phyloP scores from a whole-genome alignment of 2,797 vertebrate species.

The Acridotheres tristis region DNA sequence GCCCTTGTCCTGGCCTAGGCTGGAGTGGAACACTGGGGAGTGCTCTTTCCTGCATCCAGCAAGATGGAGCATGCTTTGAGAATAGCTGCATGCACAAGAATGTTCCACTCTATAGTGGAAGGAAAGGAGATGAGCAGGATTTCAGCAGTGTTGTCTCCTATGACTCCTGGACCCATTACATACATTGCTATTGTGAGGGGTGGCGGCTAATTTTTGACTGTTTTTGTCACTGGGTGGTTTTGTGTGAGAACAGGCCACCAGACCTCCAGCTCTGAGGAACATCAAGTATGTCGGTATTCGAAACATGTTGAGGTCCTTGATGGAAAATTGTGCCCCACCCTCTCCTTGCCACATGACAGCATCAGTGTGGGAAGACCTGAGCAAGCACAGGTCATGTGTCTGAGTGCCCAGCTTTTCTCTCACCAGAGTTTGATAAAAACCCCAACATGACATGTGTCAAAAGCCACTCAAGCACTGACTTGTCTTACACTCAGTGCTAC shows the following conservation, averaged over 20 bases:
- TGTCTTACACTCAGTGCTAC: background rate
- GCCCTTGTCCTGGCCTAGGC: background rate
- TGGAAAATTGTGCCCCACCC: background rate
- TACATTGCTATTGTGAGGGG: fast-evolving
- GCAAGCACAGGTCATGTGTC: fast-evolving
- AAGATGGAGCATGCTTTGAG: background rate
- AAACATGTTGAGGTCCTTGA: background rate
- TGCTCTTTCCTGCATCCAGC: background rate
- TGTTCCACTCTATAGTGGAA: background rate
- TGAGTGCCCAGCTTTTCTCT: background rate
- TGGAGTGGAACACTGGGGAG: background rate
- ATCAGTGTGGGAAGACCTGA: background rate
- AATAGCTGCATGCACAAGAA: background rate
- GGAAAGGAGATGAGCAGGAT: background rate
- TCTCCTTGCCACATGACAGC: background rate
- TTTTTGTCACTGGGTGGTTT: background rate
- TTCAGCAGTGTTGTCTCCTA: background rate
- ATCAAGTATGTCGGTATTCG: fast-evolving
- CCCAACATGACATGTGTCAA: fast-evolving
- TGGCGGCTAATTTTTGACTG: background rate
- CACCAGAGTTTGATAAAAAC: fast-evolving
- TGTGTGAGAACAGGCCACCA: background rate
- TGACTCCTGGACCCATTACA: background rate
- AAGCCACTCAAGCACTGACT: background rate
- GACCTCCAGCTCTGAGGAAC: background rate